These are phyloP conservation scores for Pseudobourletiella spinata DNA, from an alignment of 1,140 invertebrate genomes.

Conservation along the genomic window DNA sequence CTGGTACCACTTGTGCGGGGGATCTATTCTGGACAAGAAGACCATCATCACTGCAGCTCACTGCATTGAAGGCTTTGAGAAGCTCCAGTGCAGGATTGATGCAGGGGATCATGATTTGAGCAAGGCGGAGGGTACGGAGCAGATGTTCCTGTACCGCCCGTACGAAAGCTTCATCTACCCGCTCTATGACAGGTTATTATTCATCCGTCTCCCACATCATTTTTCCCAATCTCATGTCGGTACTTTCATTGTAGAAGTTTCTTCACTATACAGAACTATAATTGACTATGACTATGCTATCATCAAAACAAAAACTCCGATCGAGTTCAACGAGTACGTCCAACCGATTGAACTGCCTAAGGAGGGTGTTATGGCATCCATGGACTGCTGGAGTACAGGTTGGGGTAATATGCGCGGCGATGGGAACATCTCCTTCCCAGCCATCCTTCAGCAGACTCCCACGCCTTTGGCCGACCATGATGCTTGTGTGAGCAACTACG, in stretches of 20 bases:
- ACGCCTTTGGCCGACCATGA: not conserved
- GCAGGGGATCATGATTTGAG: conserved; percentile 6
- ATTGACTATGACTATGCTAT: not conserved
- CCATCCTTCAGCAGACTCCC: not conserved
- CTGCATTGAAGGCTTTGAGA: not conserved
- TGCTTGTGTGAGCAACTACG: not conserved
- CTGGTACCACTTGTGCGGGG: not conserved
- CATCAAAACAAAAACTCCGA: not conserved
- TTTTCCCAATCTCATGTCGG: too few relatives aligned
- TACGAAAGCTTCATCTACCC: not conserved
- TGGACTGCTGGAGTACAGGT: not conserved
- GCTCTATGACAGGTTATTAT: too few relatives aligned
- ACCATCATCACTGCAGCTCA: conserved; percentile 2
- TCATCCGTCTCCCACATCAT: too few relatives aligned
- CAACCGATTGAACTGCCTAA: not conserved
- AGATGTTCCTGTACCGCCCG: not conserved
- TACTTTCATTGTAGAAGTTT: too few relatives aligned
- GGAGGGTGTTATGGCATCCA: not conserved
- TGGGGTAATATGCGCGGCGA: not conserved
- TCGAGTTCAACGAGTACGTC: not conserved
- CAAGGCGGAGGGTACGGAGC: conserved; percentile 6
- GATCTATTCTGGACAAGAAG: not conserved
- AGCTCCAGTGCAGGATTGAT: not conserved
- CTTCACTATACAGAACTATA: too few relatives aligned
- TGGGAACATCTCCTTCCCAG: not conserved